Evolutionary conservation across 2,888 invertebrate species (phyloP).

Genomic region (Operophtera brumata): DNA sequence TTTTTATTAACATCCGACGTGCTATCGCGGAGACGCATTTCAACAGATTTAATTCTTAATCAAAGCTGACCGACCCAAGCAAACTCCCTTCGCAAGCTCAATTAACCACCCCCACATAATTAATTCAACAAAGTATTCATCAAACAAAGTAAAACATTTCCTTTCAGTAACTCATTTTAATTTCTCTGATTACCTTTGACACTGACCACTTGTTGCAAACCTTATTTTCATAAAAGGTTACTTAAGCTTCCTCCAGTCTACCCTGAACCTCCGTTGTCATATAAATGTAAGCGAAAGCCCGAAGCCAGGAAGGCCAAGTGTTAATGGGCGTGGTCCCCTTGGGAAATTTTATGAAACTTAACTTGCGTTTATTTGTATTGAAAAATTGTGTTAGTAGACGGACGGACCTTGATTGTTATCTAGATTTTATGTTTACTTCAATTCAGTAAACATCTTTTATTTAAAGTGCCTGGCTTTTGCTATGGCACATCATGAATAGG

Average conservation of each 20-base stretch:
- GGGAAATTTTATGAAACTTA: not conserved
- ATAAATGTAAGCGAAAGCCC: not conserved
- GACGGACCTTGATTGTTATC: not conserved
- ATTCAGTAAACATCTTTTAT: too few species aligned
- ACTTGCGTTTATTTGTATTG: not conserved
- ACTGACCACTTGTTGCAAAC: slow-evolving; percentile 25
- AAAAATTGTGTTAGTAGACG: not conserved
- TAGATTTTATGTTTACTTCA: not conserved
- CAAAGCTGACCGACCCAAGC: too few species aligned
- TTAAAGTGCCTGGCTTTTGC: too few species aligned
- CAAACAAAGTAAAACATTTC: slow-evolving; percentile 1
- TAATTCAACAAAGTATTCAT: not conserved
- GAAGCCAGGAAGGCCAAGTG: slow-evolving; percentile 1
- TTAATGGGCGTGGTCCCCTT: not conserved
- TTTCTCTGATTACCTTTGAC: slow-evolving; percentile 11
- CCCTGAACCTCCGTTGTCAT: not conserved
- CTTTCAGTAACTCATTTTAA: slow-evolving; percentile 1
- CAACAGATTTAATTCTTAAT: too few species aligned
- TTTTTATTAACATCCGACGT: too few species aligned
- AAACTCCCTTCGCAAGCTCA: not conserved
- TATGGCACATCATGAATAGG: too few species aligned
- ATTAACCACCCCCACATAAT: not conserved
- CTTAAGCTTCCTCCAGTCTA: slow-evolving; percentile 3
- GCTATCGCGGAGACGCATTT: too few species aligned
- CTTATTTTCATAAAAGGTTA: slow-evolving; percentile 19